Conservation (phyloP, 2,888 invertebrate species). For the Pterobdella sp. region DNA sequence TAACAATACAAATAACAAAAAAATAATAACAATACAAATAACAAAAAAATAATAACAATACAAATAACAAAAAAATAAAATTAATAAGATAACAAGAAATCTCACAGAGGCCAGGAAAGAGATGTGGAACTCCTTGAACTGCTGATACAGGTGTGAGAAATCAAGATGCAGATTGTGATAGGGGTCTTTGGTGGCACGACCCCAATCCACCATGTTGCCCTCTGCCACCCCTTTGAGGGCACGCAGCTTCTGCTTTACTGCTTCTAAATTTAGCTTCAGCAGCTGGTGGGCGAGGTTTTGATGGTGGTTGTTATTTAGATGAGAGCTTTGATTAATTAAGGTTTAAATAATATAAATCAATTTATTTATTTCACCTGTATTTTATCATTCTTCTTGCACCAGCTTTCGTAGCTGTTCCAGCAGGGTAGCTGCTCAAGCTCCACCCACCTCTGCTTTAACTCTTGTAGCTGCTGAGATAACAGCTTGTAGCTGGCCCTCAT, state of each 20-base stretch:
- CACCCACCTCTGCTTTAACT: neutral
- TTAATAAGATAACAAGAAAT: neutral
- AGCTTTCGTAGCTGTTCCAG: neutral
- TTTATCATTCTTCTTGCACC: neutral
- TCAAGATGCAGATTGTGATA: neutral
- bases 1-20: no score
- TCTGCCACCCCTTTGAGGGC: neutral
- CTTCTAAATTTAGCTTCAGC: neutral
- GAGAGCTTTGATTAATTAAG: neutral
- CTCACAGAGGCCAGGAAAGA: neutral
- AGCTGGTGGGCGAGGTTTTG: neutral
- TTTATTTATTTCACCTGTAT: constrained; percentile 4
- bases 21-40: no score
- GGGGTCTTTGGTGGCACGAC: neutral
- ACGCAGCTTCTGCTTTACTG: neutral
- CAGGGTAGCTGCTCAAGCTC: neutral
- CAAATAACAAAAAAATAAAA: neutral
- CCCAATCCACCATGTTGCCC: neutral
- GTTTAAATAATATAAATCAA: neutral
- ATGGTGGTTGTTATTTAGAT: neutral
- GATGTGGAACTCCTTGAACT: neutral
- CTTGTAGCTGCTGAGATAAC: neutral
- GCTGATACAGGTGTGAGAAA: neutral
- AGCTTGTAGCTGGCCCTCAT: neutral
- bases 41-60: no score